Conservation (phyloP, 2,888 invertebrate species). For the Endotricha flammealis region DNA sequence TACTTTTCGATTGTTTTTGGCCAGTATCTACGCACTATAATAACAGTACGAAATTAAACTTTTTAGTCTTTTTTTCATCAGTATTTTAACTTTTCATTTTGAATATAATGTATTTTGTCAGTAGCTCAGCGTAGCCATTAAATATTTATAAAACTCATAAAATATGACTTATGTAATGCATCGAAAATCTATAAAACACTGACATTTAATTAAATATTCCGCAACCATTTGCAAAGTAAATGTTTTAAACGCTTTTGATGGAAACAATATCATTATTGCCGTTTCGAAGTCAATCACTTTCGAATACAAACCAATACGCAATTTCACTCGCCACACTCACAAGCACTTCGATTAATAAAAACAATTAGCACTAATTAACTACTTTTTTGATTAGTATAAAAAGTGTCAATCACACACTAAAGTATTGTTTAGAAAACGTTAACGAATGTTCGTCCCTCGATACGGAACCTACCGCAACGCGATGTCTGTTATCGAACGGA, state of each 20-base stretch:
- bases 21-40: too few relatives aligned
- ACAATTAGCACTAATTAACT: slow-evolving; percentile 7
- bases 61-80: too few relatives aligned
- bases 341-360: slow-evolving; percentile 8
- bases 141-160: too few relatives aligned
- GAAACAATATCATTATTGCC: not conserved
- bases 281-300: slow-evolving; percentile 1
- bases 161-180: too few relatives aligned
- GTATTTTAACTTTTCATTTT: too few relatives aligned
- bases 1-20: too few relatives aligned
- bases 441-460: slow-evolving; percentile 41
- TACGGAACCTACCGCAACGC: slow-evolving; percentile 63
- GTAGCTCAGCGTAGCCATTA: too few relatives aligned
- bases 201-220: not conserved
- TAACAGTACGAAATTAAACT: too few relatives aligned
- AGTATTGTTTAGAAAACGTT: slow-evolving; percentile 21
- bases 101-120: too few relatives aligned
- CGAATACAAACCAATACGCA: slow-evolving; percentile 5
- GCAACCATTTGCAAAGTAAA: not conserved
- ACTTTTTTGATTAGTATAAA: slow-evolving; percentile 27
- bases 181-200: too few relatives aligned
- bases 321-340: slow-evolving; percentile 7
- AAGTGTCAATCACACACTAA: slow-evolving; percentile 30
- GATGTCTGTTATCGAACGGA: slow-evolving; percentile 45
- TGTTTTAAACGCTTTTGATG: not conserved